Base-by-base conservation (phyloP, 2,888 invertebrate genomes). In the Lochmaea capreae region DNA sequence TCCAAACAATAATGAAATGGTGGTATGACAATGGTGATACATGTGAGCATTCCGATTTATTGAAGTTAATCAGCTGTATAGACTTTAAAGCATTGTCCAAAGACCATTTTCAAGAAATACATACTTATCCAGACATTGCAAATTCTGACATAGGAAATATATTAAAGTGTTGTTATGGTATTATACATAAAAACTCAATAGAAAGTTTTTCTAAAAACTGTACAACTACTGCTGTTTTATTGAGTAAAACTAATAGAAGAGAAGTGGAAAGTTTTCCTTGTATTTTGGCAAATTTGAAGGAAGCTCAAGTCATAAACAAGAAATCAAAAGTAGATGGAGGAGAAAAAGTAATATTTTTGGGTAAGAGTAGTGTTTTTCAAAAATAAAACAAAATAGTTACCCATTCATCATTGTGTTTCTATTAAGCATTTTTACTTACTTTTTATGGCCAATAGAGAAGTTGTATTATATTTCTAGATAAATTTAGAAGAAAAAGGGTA, bases 1-100 rank as follows among this genome's bases (percentile, higher is more conserved):
- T 87, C 79, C 78, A 84, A 79, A 77, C 83, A 26, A 82, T 82
- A 58, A 85, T 87, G 82, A 82, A 81, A 73, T 88, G 88, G 88
- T 86, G 85, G 81, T 83, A 82, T 67, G 84, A 85, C 75, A 83
- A 86, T 76, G 72, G 76, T 52, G 59, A 69, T 43, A 9, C 71
- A 16, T 68, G 74, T 61, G 65, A 76, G 18, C n/a, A 42, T 12
- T 68, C 71, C n/a, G 65, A 77, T 12, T 78, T 86, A 61, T 77
- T 84, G 52, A 79, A 77, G 65, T 77, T 87, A 62, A 77, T 87
- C 58, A 79, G 79, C 70, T 86, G 86, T 77, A 63, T 87, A 16
- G 81, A 86, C 79, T 86, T 83, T 78, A 78, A 80, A 22, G 72
- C 52, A 33, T 26, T 86, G 5, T 74, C 74, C 2, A 62, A 76